A percentile compares a stretch with the other conserved stretches of the same genome.
These are phyloP conservation scores for Protonemura montana DNA, from an alignment of 2,888 invertebrate genomes.

Conservation along the genomic window DNA sequence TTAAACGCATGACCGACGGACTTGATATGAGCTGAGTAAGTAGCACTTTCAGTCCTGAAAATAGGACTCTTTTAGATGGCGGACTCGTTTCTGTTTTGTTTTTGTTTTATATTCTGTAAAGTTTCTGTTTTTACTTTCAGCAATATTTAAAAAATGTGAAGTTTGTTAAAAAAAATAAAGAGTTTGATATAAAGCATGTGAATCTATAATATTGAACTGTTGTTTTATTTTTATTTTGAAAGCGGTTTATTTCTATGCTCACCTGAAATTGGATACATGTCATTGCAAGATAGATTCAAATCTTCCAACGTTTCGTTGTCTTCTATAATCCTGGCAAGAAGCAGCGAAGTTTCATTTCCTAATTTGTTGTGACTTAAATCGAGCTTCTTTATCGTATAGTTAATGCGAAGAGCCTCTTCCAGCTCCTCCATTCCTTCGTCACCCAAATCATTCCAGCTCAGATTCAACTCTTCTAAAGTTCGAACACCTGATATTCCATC, in stretches of 20 bases:
- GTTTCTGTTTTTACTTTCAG: no score
- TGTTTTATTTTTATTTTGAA: no score
- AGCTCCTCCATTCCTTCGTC: slow-evolving; percentile 36
- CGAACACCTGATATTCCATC: slow-evolving; percentile 17
- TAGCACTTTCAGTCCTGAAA: slow-evolving; percentile 38
- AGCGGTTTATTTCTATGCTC: no score
- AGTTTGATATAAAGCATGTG: no score
- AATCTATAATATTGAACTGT: no score
- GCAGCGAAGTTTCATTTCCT: not conserved
- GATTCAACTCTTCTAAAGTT: slow-evolving; percentile 21
- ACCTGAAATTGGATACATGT: slow-evolving; percentile 59
- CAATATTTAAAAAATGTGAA: no score
- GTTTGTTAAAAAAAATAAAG: no score
- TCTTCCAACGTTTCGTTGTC: slow-evolving; percentile 59
- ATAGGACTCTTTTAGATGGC: not conserved
- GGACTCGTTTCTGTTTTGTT: no score
- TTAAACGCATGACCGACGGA: slow-evolving; percentile 55
- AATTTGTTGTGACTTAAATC: slow-evolving; percentile 39
- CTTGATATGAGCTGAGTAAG: slow-evolving; percentile 46
- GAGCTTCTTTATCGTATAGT: slow-evolving; percentile 37
- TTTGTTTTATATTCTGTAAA: no score
- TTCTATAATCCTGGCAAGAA: slow-evolving; percentile 54
- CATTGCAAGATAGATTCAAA: slow-evolving; percentile 65
- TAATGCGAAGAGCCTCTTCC: not conserved
- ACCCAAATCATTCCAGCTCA: slow-evolving; percentile 41